Conservation (phyloP, 2,888 invertebrate species). For the Hanleya hanleyi region DNA sequence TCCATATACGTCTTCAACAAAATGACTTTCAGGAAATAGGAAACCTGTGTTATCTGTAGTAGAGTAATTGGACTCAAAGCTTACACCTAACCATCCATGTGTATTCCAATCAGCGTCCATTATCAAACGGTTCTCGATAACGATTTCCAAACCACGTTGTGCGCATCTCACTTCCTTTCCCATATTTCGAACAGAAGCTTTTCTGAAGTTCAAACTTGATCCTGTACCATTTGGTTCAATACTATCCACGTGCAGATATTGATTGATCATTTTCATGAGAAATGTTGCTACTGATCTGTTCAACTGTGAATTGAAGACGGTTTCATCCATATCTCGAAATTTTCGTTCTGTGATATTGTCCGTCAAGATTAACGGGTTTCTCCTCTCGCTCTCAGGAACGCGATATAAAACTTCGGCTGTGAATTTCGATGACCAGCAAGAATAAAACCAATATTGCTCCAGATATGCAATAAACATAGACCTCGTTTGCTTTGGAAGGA, state of each 20-base stretch:
- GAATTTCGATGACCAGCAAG: constrained; percentile 3
- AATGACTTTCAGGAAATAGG: not conserved
- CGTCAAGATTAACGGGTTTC: constrained; percentile 18
- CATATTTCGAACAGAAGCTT: not conserved
- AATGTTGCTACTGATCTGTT: constrained; percentile 12
- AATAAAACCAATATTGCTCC: constrained; percentile 13
- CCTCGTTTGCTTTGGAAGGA: not conserved
- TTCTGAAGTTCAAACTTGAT: not conserved
- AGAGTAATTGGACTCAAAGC: not conserved
- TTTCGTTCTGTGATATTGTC: no score
- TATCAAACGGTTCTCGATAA: not conserved
- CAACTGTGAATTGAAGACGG: constrained; percentile 3
- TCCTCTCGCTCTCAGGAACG: not conserved
- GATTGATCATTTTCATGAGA: not conserved
- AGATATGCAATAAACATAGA: constrained; percentile 1
- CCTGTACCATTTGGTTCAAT: no score
- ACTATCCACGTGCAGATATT: constrained; percentile 8
- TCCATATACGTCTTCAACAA: no score
- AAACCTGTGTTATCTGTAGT: not conserved
- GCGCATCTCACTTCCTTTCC: not conserved
- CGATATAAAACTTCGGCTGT: constrained; percentile 9
- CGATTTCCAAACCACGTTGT: not conserved
- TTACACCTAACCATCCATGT: not conserved
- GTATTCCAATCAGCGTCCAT: not conserved
- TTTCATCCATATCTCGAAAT: constrained; percentile 19